A percentile compares a stretch with the other conserved stretches of the same genome.
phyloP scores from a whole-genome alignment of 2,888 invertebrate genomes.

The Noctua janthe region DNA sequence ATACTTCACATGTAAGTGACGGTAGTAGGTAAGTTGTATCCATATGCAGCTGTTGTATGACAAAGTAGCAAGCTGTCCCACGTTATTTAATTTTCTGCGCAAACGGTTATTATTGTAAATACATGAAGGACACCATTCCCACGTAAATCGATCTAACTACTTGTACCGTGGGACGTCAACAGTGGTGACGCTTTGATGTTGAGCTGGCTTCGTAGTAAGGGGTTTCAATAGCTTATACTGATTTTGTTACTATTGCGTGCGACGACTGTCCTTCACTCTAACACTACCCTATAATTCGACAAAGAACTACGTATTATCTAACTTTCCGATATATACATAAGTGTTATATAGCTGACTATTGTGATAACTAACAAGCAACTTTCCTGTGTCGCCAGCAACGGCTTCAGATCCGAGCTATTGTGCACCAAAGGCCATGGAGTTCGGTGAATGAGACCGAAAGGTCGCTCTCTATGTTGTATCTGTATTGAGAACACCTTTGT shows the following conservation, averaged over 20 bases:
- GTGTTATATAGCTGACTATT: constrained; percentile 55
- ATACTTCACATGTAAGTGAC: not conserved
- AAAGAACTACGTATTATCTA: constrained; percentile 20
- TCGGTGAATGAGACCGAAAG: constrained; percentile 82
- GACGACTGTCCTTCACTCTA: not conserved
- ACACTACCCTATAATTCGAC: constrained; percentile 37
- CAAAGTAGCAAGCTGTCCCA: not conserved
- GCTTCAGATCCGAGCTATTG: constrained; percentile 79
- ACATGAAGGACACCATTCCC: not conserved
- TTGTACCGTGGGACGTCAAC: no score
- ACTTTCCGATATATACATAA: constrained; percentile 30
- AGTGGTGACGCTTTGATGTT: not conserved
- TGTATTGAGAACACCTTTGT: constrained; percentile 78
- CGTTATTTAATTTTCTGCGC: not conserved
- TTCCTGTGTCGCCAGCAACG: constrained; percentile 70
- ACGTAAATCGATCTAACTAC: constrained; percentile 11
- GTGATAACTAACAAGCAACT: constrained; percentile 71
- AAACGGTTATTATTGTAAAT: not conserved
- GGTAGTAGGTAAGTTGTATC: not conserved
- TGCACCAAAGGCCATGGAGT: constrained; percentile 82
- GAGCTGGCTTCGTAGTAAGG: not conserved
- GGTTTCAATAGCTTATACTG: not conserved
- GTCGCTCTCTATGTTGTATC: constrained; percentile 80
- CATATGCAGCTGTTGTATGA: not conserved
- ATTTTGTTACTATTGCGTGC: not conserved